These are phyloP conservation scores for Litoditis marina DNA, from an alignment of 2,888 invertebrate species.

Conservation along the genomic window DNA sequence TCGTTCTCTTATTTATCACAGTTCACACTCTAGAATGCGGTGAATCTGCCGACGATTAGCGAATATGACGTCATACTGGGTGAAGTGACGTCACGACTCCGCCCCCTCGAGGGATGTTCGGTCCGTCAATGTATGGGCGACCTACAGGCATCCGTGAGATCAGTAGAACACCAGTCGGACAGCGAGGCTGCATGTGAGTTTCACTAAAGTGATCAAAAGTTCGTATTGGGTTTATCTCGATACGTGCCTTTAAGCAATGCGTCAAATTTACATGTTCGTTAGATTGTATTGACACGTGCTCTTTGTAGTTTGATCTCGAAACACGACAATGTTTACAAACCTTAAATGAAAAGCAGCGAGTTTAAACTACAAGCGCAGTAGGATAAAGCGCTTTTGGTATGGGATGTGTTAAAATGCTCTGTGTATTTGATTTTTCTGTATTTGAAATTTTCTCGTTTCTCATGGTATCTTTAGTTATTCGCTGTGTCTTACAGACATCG, in stretches of 20 bases:
- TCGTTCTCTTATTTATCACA: not conserved
- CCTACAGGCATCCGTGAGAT: constrained; percentile 32
- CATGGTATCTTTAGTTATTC: not conserved
- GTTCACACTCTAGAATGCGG: not conserved
- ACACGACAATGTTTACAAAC: no score
- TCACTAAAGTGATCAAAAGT: no score
- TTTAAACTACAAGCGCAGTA: no score
- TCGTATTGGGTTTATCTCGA: no score
- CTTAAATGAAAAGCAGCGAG: no score
- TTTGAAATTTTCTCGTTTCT: not conserved
- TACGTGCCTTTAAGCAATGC: no score
- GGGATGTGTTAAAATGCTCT: no score
- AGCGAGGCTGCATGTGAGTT: constrained; percentile 25
- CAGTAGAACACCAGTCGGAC: constrained; percentile 8
- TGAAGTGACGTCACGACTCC: not conserved
- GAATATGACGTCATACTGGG: constrained; percentile 3
- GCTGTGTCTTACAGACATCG: constrained; percentile 26
- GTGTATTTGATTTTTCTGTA: no score
- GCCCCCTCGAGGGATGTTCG: constrained; percentile 8
- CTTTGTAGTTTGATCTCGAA: no score
- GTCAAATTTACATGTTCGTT: no score
- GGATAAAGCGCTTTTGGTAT: no score
- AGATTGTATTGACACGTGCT: no score
- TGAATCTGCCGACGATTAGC: constrained; percentile 19
- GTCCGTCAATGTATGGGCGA: constrained; percentile 31